These are phyloP conservation scores for Enteromius viviparus DNA, from an alignment of 2,797 vertebrate species.

Conservation along the genomic window DNA sequence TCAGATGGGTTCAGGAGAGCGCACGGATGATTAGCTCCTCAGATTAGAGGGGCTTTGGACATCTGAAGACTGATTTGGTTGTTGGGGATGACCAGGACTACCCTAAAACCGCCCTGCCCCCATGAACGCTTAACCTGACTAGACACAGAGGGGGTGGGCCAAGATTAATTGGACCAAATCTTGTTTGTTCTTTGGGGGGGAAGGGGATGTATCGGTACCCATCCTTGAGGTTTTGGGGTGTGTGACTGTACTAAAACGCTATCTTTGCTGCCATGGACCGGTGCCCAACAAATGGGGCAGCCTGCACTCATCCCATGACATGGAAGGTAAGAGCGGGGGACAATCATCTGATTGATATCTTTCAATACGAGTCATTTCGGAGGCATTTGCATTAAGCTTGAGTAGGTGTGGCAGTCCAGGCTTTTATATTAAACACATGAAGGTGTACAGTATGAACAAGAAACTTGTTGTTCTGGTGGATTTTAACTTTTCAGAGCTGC, in stretches of 20 bases:
- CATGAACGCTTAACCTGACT: conserved; percentile 70
- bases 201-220: conserved; percentile 14
- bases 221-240: neutral
- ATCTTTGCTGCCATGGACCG: neutral
- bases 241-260: neutral
- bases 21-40: conserved; percentile 68
- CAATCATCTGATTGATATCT: neutral
- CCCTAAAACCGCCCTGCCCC: conserved; percentile 52
- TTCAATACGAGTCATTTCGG: neutral
- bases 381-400: conserved; percentile 18
- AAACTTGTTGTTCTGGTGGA: neutral
- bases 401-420: neutral
- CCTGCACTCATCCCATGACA: conserved; percentile 3
- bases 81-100: conserved; percentile 49
- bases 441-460: neutral
- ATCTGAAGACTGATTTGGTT: conserved; percentile 67
- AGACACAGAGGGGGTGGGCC: conserved; percentile 69
- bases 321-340: conserved; percentile 35
- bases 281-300: neutral
- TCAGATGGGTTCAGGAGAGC: conserved; percentile 74
- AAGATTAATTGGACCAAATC: conserved; percentile 64
- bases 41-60: conserved; percentile 73
- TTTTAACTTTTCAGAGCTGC: neutral
- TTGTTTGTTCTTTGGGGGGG: conserved; percentile 11
- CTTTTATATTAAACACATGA: conserved; percentile 6